These are phyloP conservation scores for Balaenoptera acutorostrata DNA, from an alignment of 2,113 vertebrate species.

Conservation along the genomic window DNA sequence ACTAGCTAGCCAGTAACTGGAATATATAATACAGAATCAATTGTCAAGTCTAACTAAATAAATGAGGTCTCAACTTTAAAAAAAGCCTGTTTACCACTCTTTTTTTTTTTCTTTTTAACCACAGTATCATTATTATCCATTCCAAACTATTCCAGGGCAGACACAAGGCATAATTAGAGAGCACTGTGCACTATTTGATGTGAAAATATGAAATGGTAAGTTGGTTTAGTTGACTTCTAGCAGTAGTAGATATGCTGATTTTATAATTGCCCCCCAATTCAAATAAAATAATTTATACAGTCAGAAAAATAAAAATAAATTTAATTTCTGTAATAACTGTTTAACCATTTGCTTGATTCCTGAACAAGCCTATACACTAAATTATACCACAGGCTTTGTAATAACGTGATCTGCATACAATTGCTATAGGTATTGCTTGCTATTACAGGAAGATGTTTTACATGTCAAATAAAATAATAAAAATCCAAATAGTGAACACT, in stretches of 20 bases:
- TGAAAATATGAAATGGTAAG: background rate
- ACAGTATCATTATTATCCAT: background rate
- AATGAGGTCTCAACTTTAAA: background rate
- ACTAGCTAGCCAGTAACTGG: background rate
- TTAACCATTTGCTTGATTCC: background rate
- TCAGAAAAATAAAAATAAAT: background rate
- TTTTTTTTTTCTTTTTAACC: background rate
- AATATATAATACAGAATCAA: background rate
- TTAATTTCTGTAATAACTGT: background rate
- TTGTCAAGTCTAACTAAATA: background rate
- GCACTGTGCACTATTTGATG: background rate
- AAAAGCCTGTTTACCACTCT: no score
- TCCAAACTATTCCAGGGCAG: background rate
- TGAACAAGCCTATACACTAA: background rate
- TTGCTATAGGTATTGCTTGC: background rate
- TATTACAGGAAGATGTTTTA: background rate
- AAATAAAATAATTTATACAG: background rate
- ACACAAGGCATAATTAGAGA: background rate
- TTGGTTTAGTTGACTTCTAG: background rate
- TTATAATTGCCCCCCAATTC: background rate
- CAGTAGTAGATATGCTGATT: background rate
- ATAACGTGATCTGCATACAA: background rate
- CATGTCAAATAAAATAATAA: background rate
- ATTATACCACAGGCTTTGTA: background rate
- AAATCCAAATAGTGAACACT: background rate